Evolutionary conservation across 1,140 invertebrate species (phyloP), one percentile per base, ranked within the genome.

Genomic region (Bombus cullumanus): DNA sequence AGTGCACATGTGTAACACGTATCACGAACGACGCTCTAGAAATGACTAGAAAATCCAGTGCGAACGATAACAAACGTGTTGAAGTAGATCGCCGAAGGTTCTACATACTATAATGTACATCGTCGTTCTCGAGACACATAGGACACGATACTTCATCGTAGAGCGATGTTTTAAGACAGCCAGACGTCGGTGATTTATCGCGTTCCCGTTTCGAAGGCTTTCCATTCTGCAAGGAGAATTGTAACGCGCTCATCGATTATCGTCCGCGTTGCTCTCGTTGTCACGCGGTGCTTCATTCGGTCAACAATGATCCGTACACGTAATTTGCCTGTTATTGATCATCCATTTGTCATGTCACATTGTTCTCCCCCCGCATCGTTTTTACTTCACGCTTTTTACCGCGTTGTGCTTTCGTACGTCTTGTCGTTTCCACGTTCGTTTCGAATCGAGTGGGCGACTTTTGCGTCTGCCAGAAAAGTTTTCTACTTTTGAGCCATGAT

Each of bases 81-180:
- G 28, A 41, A n/a, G 71, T 43, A n/a, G 18, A 75, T 34, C 25
- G 2, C 10, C 22, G 10, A 75, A 25, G 43, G 22, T 34, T 53
- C n/a, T 4, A 34, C 31, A 5, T 31, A 53, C n/a, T 31, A 10
- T 43, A 73, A 73, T 4, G 39, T 53, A 9, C 13, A 34, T 22
- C 18, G n/a, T 1, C 41, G 15, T 53, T 34, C 73, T 34, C 73
- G 43, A 75, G 73, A 75, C 73, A n/a, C 73, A 25, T 41, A 75
- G 73, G 41, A 73, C 41, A 79, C 81, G 83, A 88, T 88, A 79
- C 78, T 80, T 75, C 83, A 87, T 90, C 76, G 59, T 76, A 86
- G 91, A 92, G 88, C 91, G 90, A 92, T 91, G 89, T 92, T 92
- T 92, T 92, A 92, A 92, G 90, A 88, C 87, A 83, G 91, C 86